phyloP scores from a whole-genome alignment of 2,113 vertebrate species.

The Trogon surrucura region DNA sequence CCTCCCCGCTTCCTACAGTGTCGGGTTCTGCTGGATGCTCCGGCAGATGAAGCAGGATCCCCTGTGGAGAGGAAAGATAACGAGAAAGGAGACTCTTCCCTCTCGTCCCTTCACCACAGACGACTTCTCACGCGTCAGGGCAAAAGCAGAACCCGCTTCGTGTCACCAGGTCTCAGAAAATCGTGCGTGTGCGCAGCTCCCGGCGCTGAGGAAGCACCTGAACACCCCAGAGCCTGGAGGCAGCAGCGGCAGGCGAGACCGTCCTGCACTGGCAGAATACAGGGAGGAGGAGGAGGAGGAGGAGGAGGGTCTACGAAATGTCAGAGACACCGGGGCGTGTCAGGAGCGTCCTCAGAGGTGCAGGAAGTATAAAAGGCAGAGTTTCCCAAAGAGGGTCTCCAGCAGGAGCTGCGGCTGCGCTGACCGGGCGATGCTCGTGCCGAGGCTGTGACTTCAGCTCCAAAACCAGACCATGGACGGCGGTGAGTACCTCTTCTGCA shows the following conservation, averaged over 20 bases:
- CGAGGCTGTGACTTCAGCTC: neutral
- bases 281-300: neutral
- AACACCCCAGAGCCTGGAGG: rapidly evolving
- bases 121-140: neutral
- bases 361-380: conserved; percentile 54
- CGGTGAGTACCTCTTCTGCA: conserved; percentile 54
- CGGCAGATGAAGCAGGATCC: neutral
- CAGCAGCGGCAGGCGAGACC: neutral
- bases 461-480: conserved; percentile 31
- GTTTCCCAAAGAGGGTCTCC: neutral
- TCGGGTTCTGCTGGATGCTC: neutral
- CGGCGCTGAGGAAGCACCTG: neutral
- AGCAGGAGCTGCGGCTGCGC: neutral
- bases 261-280: too few relatives aligned
- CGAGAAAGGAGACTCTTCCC: neutral
- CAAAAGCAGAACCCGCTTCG: neutral
- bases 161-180: rapidly evolving
- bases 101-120: neutral
- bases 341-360: neutral
- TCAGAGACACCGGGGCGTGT: neutral
- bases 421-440: neutral
- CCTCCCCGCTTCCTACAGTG: neutral
- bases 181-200: rapidly evolving
- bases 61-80: neutral
- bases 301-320: neutral